Conservation (phyloP, 1,140 invertebrate genomes). For the Cotesia vestalis region DNA sequence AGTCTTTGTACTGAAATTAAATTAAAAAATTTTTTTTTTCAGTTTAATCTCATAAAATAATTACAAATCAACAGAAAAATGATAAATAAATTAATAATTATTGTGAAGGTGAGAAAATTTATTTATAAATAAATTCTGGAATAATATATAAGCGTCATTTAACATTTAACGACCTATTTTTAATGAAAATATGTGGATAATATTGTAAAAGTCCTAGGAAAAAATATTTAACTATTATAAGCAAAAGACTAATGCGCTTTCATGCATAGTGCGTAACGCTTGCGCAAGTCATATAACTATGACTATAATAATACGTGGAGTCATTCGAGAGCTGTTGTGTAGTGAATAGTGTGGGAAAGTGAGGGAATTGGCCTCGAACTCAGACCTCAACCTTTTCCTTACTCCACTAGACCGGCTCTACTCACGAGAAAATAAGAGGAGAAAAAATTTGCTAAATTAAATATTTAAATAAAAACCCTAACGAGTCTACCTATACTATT, state of each 20-base stretch:
- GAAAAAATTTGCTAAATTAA: not conserved
- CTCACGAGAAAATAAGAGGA: not conserved
- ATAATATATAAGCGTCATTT: too few relatives aligned
- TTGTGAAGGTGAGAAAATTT: too few relatives aligned
- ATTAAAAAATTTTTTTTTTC: too few relatives aligned
- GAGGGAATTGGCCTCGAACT: constrained; percentile 55
- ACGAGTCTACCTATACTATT: too few relatives aligned
- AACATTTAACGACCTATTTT: too few relatives aligned
- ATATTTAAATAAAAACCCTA: not conserved
- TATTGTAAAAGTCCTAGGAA: not conserved
- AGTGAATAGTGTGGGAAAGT: constrained; percentile 51
- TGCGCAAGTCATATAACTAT: constrained; percentile 23
- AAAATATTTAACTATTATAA: not conserved
- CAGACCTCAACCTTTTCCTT: constrained; percentile 54
- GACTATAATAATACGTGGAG: constrained; percentile 24
- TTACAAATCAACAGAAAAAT: too few relatives aligned
- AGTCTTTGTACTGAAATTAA: too few relatives aligned
- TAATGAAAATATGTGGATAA: too few relatives aligned
- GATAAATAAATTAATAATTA: too few relatives aligned
- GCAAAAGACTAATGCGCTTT: too few relatives aligned
- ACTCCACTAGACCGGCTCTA: not conserved
- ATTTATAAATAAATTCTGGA: too few relatives aligned
- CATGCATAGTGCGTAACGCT: constrained; percentile 10
- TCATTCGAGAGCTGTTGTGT: constrained; percentile 24
- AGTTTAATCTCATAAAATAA: too few relatives aligned